Conservation (phyloP, 2,797 vertebrate species). For the Sebastes vulpes region DNA sequence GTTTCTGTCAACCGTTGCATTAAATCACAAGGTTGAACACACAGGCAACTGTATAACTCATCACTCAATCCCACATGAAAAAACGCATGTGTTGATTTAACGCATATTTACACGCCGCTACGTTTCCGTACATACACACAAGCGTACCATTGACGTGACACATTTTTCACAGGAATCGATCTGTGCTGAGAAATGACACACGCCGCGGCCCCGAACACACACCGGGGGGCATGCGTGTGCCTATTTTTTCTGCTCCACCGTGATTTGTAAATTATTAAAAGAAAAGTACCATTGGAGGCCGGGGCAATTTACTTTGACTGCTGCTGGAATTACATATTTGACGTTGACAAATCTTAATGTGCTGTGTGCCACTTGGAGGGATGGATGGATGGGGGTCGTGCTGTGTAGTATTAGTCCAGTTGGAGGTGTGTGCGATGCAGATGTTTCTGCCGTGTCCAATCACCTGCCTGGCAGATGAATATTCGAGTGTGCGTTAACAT, state of each 20-base stretch:
- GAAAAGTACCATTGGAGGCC: constrained; percentile 34
- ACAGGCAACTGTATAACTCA: background rate
- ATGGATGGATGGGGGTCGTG: background rate
- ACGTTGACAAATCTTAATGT: constrained; percentile 55
- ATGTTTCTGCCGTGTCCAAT: background rate
- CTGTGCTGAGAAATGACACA: constrained; percentile 42
- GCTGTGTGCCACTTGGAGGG: background rate
- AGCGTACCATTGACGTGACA: constrained; percentile 3
- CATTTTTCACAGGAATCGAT: constrained; percentile 44
- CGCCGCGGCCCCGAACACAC: constrained; percentile 1
- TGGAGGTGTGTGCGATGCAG: background rate
- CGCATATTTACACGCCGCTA: constrained; percentile 5
- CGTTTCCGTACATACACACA: background rate
- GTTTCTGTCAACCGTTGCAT: background rate
- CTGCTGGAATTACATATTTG: constrained; percentile 55
- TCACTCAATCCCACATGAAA: background rate
- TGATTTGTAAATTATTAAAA: constrained; percentile 67
- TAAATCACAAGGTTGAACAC: background rate
- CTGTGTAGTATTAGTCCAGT: background rate
- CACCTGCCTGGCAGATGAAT: background rate
- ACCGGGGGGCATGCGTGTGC: background rate
- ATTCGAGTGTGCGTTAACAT: background rate
- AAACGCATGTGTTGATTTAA: background rate
- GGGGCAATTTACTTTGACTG: constrained; percentile 54
- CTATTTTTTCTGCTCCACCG: constrained; percentile 38